Conservation (phyloP, 1,140 invertebrate species). For the Trissolcus basalis region DNA sequence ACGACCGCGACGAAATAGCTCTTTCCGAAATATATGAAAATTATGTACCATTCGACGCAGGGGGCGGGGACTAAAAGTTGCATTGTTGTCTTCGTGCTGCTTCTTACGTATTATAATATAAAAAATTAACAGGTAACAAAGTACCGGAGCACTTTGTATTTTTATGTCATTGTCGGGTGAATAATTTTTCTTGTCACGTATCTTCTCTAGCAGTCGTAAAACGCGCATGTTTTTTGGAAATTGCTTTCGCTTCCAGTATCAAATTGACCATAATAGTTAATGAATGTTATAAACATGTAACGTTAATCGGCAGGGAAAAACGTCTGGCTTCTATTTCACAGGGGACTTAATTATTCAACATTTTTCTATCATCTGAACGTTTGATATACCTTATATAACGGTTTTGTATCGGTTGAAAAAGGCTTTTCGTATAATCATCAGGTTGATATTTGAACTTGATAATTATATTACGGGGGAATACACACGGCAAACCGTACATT, state of each 20-base stretch:
- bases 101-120: constrained; percentile 41
- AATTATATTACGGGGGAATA: too few relatives aligned
- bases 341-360: constrained; percentile 12
- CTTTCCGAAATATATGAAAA: constrained; percentile 23
- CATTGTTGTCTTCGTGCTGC: constrained; percentile 22
- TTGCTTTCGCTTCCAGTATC: constrained; percentile 16
- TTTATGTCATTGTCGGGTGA: constrained; percentile 47
- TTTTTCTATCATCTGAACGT: constrained; percentile 6
- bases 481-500: too few relatives aligned
- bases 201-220: constrained; percentile 26
- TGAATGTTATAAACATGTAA: constrained; percentile 21
- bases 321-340: too few relatives aligned
- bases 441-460: neutral
- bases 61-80: constrained; percentile 27
- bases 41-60: constrained; percentile 21
- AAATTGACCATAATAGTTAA: constrained; percentile 36
- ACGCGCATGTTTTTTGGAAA: constrained; percentile 25
- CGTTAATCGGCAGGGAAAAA: neutral
- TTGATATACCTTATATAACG: constrained; percentile 17
- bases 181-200: constrained; percentile 46
- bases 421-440: constrained; percentile 19
- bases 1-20: constrained; percentile 17
- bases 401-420: constrained; percentile 8
- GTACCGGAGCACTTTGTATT: constrained; percentile 35
- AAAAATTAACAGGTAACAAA: constrained; percentile 26